A percentile compares a stretch with the other conserved stretches of the same genome.
Evolutionary conservation across 64 coral and sea anemone genomes (phyloP).

Genomic region (Pocillopora verrucosa): DNA sequence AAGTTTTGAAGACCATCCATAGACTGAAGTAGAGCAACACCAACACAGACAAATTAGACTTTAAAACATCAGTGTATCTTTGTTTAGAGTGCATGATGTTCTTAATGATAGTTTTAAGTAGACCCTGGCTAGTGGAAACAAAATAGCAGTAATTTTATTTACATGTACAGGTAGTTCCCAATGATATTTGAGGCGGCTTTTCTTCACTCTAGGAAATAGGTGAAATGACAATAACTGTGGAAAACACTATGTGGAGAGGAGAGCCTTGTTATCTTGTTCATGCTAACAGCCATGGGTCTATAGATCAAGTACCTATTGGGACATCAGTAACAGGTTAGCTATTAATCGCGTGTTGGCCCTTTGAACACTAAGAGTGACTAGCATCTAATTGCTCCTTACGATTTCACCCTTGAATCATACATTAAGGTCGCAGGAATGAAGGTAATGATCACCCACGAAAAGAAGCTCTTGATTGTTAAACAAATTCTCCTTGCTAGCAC

Average conservation of each 20-base stretch:
- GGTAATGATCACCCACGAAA: too few relatives aligned
- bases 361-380: not conserved
- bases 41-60: not conserved
- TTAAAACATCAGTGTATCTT: not conserved
- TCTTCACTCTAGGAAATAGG: constrained; percentile 74
- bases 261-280: constrained; percentile 80
- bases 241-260: constrained; percentile 68
- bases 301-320: constrained; percentile 84
- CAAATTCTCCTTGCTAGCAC: too few relatives aligned
- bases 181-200: not conserved
- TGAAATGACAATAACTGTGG: constrained; percentile 82
- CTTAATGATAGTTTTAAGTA: too few relatives aligned
- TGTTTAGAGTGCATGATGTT: too few relatives aligned
- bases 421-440: not conserved
- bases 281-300: constrained; percentile 82
- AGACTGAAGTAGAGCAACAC: too few relatives aligned
- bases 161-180: too few relatives aligned
- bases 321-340: constrained; percentile 76
- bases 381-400: not conserved
- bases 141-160: too few relatives aligned
- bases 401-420: not conserved
- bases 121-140: too few relatives aligned
- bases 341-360: too few relatives aligned
- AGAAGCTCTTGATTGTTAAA: too few relatives aligned
- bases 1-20: too few relatives aligned